Base-by-base conservation (phyloP, 1,140 invertebrate species). In the Trichonephila inaurata region DNA sequence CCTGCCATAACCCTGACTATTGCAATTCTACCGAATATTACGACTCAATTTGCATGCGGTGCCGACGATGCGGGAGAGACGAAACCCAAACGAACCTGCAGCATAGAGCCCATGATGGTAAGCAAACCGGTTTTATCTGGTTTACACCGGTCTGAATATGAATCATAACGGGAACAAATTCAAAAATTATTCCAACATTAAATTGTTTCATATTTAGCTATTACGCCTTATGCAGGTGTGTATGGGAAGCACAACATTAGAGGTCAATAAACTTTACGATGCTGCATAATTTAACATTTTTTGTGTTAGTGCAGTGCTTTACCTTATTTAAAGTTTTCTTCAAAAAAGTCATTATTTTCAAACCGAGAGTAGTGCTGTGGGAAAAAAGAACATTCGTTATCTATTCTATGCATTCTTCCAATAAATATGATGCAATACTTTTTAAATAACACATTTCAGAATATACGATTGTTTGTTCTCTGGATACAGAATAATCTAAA, bases 1-100 rank as follows among this genome's bases (percentile, higher is more conserved):
- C 92, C 92, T 81, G 85, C 85, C n/a, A 89, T 93, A 19, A 81
- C 66, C 92, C 92, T 3, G 92, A 93, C 28, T 33, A 44, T 19
- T 93, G 92, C 51, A 89, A 82, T 93, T 61, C 69, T 18, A 83
- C 85, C 3, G 92, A 93, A 58, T 93, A 89, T 82, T 93, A 89
- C 82, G 92, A 93, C 21, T 83, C 85, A 12, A 66, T 93, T 40
- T 93, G 86, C 51, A 69, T 93, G 58, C 21, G 87, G 18, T 93
- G 92, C 58, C 81, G 62, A 64, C 62, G 87, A 89, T 93, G 92
- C 64, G 92, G 92, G 10, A 93, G 51, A 89, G 87, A 93, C 5
- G 92, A 89, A 62, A 89, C 19, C 19, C 92, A 93, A 66, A 28
- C 58, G 16, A 33, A n/a, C 51, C 60, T 93, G 12, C 92, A 93